Conservation (phyloP, 2,113 vertebrate species). For the Cheilinus undulatus region DNA sequence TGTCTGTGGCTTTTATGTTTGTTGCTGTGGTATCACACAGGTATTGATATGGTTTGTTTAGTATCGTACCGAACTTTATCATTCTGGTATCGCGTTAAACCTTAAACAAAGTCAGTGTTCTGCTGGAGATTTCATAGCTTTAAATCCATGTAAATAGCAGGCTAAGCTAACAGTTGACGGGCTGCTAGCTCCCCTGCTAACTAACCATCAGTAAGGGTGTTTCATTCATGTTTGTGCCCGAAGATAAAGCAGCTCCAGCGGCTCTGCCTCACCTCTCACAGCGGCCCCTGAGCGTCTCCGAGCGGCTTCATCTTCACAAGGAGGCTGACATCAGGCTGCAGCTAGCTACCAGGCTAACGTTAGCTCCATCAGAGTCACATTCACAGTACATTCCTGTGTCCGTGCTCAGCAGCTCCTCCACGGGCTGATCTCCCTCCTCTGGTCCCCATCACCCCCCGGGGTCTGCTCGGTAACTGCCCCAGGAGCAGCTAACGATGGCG, state of each 20-base stretch:
- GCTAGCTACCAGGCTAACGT: conserved; percentile 35
- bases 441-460: conserved; percentile 18
- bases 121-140: neutral
- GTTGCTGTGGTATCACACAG: too few species aligned
- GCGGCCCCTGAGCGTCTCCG: neutral
- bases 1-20: too few species aligned
- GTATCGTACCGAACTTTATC: too few species aligned
- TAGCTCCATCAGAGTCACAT: conserved; percentile 42
- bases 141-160: neutral
- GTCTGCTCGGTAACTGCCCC: conserved; percentile 5
- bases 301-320: conserved; percentile 7
- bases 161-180: conserved; percentile 12
- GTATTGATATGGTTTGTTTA: too few species aligned
- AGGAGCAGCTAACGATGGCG: conserved; percentile 9
- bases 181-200: conserved; percentile 47
- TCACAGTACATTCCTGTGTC: conserved; percentile 38
- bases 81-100: too few species aligned
- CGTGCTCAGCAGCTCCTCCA: conserved; percentile 11
- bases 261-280: conserved; percentile 54
- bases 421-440: conserved; percentile 20
- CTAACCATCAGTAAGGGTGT: neutral
- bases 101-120: neutral
- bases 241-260: neutral
- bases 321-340: conserved; percentile 10
- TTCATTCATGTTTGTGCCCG: neutral